Conservation (phyloP, 1,140 invertebrate genomes). For the Lordiphosa stackelbergi region DNA sequence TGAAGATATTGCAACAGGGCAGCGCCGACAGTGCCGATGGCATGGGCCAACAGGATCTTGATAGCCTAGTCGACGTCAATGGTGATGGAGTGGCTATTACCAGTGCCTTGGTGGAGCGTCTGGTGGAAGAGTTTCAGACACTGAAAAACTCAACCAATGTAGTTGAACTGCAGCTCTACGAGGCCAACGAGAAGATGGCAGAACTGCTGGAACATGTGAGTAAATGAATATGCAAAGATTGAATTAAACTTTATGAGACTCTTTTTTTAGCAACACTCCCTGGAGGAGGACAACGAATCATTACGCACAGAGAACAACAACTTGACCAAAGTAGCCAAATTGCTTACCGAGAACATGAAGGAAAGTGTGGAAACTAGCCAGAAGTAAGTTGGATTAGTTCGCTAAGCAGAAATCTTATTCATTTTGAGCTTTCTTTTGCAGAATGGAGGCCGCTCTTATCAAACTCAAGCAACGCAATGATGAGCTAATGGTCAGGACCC, state of each 20-base stretch:
- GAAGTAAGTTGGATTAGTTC: constrained; percentile 26
- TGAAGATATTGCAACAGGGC: constrained; percentile 64
- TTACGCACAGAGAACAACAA: constrained; percentile 71
- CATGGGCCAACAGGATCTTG: constrained; percentile 46
- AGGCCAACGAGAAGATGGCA: constrained; percentile 76
- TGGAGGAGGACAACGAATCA: constrained; percentile 73
- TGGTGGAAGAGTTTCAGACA: constrained; percentile 64
- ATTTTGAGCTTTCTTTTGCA: constrained; percentile 7
- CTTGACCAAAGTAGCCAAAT: constrained; percentile 70
- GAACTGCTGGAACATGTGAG: constrained; percentile 72
- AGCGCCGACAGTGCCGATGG: constrained; percentile 41
- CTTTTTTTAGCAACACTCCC: constrained; percentile 53
- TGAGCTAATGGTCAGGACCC: constrained; percentile 55
- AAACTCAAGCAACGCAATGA: constrained; percentile 76
- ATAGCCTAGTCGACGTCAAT: constrained; percentile 61
- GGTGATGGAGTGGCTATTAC: constrained; percentile 45
- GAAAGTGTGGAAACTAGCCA: constrained; percentile 71
- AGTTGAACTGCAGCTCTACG: constrained; percentile 74
- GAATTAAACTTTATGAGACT: neutral
- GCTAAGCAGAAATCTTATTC: neutral
- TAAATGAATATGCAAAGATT: neutral
- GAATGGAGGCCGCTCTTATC: constrained; percentile 75
- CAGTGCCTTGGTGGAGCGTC: constrained; percentile 53
- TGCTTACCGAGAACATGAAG: constrained; percentile 75
- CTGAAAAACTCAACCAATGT: constrained; percentile 62